A percentile compares a stretch with the other conserved stretches of the same genome.
These are phyloP conservation scores for Psilopsiagon aurifrons DNA, from an alignment of 2,113 vertebrate genomes.

Conservation along the genomic window DNA sequence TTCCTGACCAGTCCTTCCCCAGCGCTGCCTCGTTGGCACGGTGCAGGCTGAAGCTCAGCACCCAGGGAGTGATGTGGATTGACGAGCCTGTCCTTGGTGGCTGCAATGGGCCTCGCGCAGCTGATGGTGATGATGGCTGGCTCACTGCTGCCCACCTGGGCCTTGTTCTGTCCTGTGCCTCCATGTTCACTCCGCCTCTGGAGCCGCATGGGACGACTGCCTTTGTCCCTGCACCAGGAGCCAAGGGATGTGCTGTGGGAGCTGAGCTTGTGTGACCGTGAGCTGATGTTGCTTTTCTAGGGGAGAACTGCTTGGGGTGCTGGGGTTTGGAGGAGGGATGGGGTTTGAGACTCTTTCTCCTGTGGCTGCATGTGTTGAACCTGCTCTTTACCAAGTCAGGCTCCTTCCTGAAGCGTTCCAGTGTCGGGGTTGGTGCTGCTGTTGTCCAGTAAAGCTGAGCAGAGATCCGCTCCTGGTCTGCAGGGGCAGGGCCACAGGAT, in stretches of 20 bases:
- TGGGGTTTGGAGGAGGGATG: not conserved
- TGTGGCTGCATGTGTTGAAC: not conserved
- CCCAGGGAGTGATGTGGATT: rapidly evolving
- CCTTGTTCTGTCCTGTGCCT: not conserved
- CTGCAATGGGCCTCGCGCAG: not conserved
- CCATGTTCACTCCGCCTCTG: not conserved
- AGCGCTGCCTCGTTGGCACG: rapidly evolving
- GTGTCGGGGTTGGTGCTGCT: not conserved
- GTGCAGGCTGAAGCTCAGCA: rapidly evolving
- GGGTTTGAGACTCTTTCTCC: not conserved
- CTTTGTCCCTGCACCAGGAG: not conserved
- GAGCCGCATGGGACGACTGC: rapidly evolving
- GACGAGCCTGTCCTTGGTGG: not conserved
- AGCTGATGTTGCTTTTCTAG: not conserved
- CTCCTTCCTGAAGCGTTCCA: rapidly evolving
- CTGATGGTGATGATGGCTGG: rapidly evolving
- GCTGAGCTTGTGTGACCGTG: not conserved
- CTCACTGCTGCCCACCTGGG: not conserved
- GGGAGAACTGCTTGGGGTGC: not conserved
- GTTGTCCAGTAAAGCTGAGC: not conserved
- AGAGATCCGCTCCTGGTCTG: rapidly evolving
- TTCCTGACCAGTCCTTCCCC: not conserved
- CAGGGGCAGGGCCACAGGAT: not conserved
- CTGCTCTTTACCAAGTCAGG: rapidly evolving
- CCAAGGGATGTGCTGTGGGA: not conserved